These are phyloP conservation scores for Engraulis encrasicolus DNA, from an alignment of 2,113 vertebrate genomes.

Conservation along the genomic window DNA sequence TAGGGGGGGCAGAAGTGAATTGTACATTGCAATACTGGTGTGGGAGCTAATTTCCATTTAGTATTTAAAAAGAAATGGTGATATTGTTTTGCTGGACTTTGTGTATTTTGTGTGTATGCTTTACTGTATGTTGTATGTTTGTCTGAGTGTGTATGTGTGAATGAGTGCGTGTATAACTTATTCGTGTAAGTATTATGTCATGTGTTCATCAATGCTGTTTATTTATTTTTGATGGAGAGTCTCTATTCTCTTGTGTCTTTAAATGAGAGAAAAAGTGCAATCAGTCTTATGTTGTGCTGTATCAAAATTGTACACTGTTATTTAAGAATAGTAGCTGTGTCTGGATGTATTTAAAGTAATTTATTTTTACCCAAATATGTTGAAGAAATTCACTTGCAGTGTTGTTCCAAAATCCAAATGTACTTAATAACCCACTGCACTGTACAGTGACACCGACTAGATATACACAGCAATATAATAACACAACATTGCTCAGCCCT, in stretches of 20 bases:
- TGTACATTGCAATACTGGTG: too few species aligned
- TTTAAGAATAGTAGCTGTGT: background rate
- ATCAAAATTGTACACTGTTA: background rate
- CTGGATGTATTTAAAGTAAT: constrained; percentile 25
- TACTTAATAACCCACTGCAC: background rate
- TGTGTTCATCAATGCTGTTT: constrained; percentile 37
- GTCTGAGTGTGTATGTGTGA: background rate
- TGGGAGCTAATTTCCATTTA: too few species aligned
- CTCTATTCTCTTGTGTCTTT: too few species aligned
- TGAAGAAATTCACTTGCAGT: constrained; percentile 28
- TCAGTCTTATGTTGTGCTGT: constrained; percentile 21
- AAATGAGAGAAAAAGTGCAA: constrained; percentile 20
- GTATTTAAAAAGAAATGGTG: too few species aligned
- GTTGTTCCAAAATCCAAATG: constrained; percentile 29
- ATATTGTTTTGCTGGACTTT: background rate
- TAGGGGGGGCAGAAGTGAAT: too few species aligned
- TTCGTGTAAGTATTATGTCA: background rate
- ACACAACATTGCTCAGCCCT: background rate
- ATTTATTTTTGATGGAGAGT: constrained; percentile 8
- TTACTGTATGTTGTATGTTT: background rate
- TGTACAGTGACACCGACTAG: background rate
- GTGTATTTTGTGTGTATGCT: background rate
- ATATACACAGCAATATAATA: background rate
- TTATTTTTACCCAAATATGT: background rate
- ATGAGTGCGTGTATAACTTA: background rate